Base-by-base conservation (phyloP, 2,888 invertebrate species). In the Drosophila austrosaltans region DNA sequence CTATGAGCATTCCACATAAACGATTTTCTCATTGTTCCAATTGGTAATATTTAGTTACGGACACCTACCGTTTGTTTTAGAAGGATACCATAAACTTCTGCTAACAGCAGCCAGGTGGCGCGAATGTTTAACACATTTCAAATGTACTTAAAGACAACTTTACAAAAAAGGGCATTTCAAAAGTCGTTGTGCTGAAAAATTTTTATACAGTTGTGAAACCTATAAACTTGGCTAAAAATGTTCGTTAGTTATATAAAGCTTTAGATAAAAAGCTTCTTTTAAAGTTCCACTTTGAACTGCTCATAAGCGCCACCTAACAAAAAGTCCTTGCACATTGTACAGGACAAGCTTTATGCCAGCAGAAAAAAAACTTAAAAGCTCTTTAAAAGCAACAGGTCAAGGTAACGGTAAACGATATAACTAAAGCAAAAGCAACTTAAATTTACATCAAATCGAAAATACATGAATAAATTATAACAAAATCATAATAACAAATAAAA, bases 351-450 rank as follows among this genome's bases (percentile, higher is more conserved):
- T 48, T 8, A 20, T 8, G 10, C 8, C 22, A 44, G 22, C 3
- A 8, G 8, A 20, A 20, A 48, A 1, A 22, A 8, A 12, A 28
- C 12, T 42, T 25, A 5, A 58, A 53, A 58, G 63, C 67, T 64
- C 20, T 4, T 6, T 42, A 6, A 22, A 12, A 36, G 70, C 69
- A 69, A 70, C 69, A 70, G 57, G 69, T 70, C 22, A 10, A 22
- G 28, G 28, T 8, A 42, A 8, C 10, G 67, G 40, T 28, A 53
- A 53, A 65, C 1, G 10, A 12, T 2, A 25, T 8, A 30, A 30
- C 30, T 5, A 36, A 36, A 36, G 8, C 7, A 36, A 36, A 53
- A 44, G 16, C 16, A n/a, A 4, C 4, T 30, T 2, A 53, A 66
- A 53, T 25, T 10, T 3, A 16, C 1, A 16, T 16, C 16, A 16